These are phyloP conservation scores for Bungarus multicinctus DNA, from an alignment of 2,113 vertebrate species.

Conservation along the genomic window DNA sequence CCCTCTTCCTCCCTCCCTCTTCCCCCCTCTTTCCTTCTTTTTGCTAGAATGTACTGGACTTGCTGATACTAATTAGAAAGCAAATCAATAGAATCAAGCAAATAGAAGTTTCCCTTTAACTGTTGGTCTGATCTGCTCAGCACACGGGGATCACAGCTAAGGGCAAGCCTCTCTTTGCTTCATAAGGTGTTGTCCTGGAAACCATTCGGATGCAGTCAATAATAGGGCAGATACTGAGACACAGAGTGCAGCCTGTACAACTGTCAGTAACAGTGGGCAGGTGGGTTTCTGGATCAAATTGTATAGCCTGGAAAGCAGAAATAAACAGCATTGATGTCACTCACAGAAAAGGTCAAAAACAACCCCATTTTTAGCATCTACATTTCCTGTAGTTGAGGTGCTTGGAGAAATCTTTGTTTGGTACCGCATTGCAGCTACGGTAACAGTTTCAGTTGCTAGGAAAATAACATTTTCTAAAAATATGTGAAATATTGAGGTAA, in stretches of 20 bases:
- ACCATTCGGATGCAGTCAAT: conserved; percentile 95
- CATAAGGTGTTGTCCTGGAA: conserved; percentile 81
- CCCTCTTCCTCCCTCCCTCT: not conserved
- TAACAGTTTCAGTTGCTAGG: conserved; percentile 52
- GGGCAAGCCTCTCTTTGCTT: conserved; percentile 86
- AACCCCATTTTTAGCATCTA: conserved; percentile 33
- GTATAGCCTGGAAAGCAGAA: conserved; percentile 84
- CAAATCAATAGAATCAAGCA: conserved; percentile 54
- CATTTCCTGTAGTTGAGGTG: conserved; percentile 19
- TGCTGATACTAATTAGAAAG: conserved; percentile 62
- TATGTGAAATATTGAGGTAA: conserved; percentile 41
- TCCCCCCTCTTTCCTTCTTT: not conserved
- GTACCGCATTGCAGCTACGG: conserved; percentile 51
- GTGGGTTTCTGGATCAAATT: conserved; percentile 87
- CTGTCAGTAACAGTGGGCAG: conserved; percentile 81
- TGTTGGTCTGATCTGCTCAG: conserved; percentile 63
- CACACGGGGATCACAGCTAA: conserved; percentile 69
- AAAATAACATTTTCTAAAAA: conserved; percentile 16
- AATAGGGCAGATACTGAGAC: conserved; percentile 90
- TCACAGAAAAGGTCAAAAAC: conserved; percentile 49
- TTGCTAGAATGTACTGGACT: conserved; percentile 55
- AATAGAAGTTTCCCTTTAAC: conserved; percentile 38
- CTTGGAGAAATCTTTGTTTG: conserved; percentile 28
- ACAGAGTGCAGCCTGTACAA: conserved; percentile 91
- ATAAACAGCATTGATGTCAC: conserved; percentile 54